These are phyloP conservation scores for Tokudaia tokunoshimensis DNA, from an alignment of 2,797 vertebrate species.

Conservation along the genomic window DNA sequence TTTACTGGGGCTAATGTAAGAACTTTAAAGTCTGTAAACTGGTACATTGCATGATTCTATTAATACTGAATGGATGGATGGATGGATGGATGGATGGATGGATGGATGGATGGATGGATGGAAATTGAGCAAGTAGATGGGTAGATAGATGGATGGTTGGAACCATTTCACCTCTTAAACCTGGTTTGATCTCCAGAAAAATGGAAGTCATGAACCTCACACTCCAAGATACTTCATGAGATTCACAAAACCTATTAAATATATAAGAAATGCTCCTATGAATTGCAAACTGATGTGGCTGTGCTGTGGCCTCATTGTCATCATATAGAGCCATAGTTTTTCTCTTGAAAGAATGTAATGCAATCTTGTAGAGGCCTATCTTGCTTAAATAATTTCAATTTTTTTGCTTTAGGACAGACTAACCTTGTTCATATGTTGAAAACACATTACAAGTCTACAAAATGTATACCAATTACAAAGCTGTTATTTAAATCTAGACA, in stretches of 20 bases:
- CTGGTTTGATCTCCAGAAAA: conserved; percentile 21
- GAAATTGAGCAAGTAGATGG: background rate
- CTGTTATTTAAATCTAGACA: background rate
- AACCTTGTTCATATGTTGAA: background rate
- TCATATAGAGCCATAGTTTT: background rate
- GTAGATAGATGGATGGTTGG: background rate
- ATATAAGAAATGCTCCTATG: conserved; percentile 11
- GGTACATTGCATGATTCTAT: background rate
- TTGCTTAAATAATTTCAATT: conserved; percentile 16
- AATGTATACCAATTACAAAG: background rate
- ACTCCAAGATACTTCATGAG: conserved; percentile 2
- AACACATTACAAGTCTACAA: background rate
- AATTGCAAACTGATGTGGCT: background rate
- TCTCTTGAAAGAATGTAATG: background rate
- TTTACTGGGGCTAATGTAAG: background rate
- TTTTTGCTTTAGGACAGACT: background rate
- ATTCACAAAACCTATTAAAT: conserved; percentile 28
- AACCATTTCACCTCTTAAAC: background rate
- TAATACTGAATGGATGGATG: background rate
- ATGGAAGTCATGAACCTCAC: background rate
- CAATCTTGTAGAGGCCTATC: background rate
- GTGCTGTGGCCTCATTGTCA: background rate
- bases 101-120: background rate
- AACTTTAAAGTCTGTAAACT: conserved; percentile 6
- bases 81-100: too few relatives aligned